Conservation (phyloP, 1,140 invertebrate species). For the Cydia pomonella region DNA sequence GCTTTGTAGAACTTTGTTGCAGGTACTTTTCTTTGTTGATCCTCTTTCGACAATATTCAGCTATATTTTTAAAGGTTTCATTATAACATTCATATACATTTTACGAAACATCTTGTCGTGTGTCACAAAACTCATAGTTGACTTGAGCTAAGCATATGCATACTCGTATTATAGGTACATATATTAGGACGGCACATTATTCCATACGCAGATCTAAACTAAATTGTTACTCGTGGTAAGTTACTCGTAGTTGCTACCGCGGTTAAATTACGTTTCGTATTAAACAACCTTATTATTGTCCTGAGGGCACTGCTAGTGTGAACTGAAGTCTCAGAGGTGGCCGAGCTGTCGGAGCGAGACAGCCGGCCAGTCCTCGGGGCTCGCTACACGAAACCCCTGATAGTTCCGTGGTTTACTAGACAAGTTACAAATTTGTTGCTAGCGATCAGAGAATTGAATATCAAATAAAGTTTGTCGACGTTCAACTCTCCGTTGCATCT, state of each 20-base stretch:
- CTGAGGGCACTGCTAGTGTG: slow-evolving; percentile 25
- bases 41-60: not conserved
- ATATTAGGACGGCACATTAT: not conserved
- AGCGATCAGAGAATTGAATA: slow-evolving; percentile 22
- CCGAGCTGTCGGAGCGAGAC: slow-evolving; percentile 1
- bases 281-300: slow-evolving; percentile 16
- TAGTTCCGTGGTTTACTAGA: slow-evolving; percentile 25
- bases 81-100: not conserved
- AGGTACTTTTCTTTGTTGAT: slow-evolving; percentile 15
- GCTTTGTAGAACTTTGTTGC: slow-evolving; percentile 25
- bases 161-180: too few species aligned
- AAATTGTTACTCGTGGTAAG: not conserved
- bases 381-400: slow-evolving; percentile 20
- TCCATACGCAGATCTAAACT: not conserved
- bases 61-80: slow-evolving; percentile 3
- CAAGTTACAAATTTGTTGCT: slow-evolving; percentile 28
- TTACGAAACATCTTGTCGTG: not conserved
- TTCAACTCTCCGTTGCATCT: slow-evolving; percentile 13
- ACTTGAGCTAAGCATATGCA: not conserved
- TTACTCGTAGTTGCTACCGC: not conserved
- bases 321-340: slow-evolving; percentile 28
- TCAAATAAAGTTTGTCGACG: slow-evolving; percentile 21
- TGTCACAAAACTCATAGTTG: not conserved
- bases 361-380: not conserved
- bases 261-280: slow-evolving; percentile 3